phyloP scores from a whole-genome alignment of 2,888 invertebrate species.

The Abrostola triplasia region DNA sequence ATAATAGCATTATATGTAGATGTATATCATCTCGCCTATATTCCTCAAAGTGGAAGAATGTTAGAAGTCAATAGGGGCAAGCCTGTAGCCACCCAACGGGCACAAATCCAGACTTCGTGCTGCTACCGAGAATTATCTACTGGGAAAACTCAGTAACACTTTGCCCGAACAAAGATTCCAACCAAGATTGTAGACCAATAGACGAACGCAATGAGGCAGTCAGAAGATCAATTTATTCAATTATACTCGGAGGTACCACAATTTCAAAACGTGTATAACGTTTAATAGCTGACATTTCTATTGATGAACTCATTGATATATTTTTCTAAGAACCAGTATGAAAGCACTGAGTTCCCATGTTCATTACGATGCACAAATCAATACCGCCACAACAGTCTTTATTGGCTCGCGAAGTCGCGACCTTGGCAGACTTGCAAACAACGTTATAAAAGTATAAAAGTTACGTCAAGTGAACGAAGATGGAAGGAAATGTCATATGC shows the following conservation, averaged over 20 bases:
- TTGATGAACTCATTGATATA: neutral
- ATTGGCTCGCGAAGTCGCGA: neutral
- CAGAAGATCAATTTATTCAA: too few species aligned
- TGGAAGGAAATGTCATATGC: neutral
- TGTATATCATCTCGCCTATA: too few species aligned
- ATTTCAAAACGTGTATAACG: neutral
- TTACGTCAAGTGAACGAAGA: neutral
- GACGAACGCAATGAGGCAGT: too few species aligned
- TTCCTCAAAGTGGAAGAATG: too few species aligned
- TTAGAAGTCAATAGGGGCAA: too few species aligned
- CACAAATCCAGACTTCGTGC: too few species aligned
- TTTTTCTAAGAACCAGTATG: neutral
- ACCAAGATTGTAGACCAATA: too few species aligned
- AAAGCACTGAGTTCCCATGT: neutral
- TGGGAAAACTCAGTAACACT: too few species aligned
- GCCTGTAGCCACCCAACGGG: too few species aligned
- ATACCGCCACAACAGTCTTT: neutral
- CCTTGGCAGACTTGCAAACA: constrained; percentile 2
- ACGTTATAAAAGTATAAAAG: neutral
- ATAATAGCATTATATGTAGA: too few species aligned
- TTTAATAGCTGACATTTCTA: neutral
- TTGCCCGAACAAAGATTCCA: too few species aligned
- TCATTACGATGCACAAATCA: neutral
- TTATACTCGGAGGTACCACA: neutral
- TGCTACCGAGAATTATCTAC: too few species aligned